Evolutionary conservation across 2,113 vertebrate species (phyloP).

Genomic region (Bostrychus sinensis): DNA sequence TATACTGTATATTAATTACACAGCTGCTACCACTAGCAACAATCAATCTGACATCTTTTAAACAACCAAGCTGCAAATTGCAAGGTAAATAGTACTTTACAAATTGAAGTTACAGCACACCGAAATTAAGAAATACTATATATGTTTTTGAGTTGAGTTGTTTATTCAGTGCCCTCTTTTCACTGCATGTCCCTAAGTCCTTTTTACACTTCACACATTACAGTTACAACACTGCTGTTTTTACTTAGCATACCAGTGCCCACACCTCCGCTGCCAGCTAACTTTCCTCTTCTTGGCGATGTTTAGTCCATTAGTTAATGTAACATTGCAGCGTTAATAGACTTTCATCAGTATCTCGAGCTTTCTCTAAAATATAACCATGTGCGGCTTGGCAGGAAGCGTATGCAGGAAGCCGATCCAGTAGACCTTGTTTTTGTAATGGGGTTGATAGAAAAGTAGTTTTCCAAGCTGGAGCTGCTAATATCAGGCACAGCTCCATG

Average conservation of each 20-base stretch:
- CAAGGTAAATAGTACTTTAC: too few relatives aligned
- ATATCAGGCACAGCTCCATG: slow-evolving; percentile 32
- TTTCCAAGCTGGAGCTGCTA: slow-evolving; percentile 29
- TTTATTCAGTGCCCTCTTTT: too few relatives aligned
- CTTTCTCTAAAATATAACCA: slow-evolving; percentile 31
- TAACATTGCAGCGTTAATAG: slow-evolving; percentile 27
- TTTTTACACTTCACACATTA: not conserved
- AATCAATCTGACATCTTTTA: too few relatives aligned
- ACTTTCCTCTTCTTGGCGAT: slow-evolving; percentile 12
- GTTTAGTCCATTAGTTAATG: slow-evolving; percentile 35
- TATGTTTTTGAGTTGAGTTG: too few relatives aligned
- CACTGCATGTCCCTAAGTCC: too few relatives aligned
- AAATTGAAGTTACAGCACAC: too few relatives aligned
- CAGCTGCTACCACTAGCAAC: too few relatives aligned
- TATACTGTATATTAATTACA: too few relatives aligned
- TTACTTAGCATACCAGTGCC: slow-evolving; percentile 15
- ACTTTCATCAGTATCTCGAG: slow-evolving; percentile 31
- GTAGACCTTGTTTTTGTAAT: slow-evolving; percentile 47
- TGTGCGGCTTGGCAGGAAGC: slow-evolving; percentile 38
- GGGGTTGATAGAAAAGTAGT: slow-evolving; percentile 28
- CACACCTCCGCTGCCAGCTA: slow-evolving; percentile 10
- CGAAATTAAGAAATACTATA: too few relatives aligned
- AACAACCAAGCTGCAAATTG: too few relatives aligned
- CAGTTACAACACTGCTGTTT: not conserved
- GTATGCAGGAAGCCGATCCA: slow-evolving; percentile 10